phyloP scores from a whole-genome alignment of 2,888 invertebrate genomes.

The Lasioglossum morio region DNA sequence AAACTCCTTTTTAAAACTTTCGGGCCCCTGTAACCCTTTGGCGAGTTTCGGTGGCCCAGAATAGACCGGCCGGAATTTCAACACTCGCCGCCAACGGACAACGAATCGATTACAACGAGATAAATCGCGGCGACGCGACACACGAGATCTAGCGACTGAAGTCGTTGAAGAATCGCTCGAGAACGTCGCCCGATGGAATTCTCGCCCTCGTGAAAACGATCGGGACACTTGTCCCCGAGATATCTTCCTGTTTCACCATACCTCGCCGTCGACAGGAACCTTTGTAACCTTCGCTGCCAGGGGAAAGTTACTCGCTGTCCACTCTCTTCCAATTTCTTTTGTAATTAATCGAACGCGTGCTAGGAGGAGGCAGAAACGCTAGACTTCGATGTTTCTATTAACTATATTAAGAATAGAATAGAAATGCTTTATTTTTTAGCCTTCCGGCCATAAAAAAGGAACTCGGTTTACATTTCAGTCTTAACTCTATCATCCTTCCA shows the following conservation, averaged over 20 bases:
- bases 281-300: background rate
- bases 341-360: background rate
- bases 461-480: no score
- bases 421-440: no score
- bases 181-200: constrained; percentile 6
- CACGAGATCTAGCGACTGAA: constrained; percentile 41
- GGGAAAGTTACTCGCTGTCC: background rate
- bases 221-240: constrained; percentile 18
- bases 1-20: constrained; percentile 36
- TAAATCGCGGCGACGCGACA: constrained; percentile 47
- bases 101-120: constrained; percentile 60
- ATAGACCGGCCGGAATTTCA: constrained; percentile 45
- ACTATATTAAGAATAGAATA: no score
- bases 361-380: background rate
- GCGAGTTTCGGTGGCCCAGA: constrained; percentile 48
- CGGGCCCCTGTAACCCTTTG: constrained; percentile 33
- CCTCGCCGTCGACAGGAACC: background rate
- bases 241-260: background rate
- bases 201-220: constrained; percentile 25
- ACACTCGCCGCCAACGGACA: constrained; percentile 40
- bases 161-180: background rate
- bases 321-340: background rate
- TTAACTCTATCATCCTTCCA: no score
- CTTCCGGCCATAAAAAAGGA: no score
- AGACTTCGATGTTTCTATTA: background rate